Evolutionary conservation across 2,113 vertebrate species (phyloP), one percentile per base, ranked within the genome.

Genomic region (Otolemur garnettii): DNA sequence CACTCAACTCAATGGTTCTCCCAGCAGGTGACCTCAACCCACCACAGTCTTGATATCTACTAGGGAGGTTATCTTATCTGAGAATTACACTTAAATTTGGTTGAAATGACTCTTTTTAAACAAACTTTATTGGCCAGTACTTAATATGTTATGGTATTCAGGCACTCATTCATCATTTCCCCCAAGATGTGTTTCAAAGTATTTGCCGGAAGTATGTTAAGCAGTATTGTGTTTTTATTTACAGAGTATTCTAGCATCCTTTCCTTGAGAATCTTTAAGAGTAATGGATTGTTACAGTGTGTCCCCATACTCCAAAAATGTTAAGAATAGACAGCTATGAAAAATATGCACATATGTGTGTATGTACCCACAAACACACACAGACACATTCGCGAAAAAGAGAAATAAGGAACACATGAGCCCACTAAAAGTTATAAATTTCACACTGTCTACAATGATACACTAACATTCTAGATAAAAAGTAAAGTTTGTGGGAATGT

Each of bases 71-170:
- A 86, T 81, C 64, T 95, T 77, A 24, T 81, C 88, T 83, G 33
- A 64, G 68, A 90, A 69, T 94, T 24, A 84, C 35, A 80, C 11
- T 38, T 74, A 66, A 68, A 50, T 83, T 53, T 42, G 42, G 42
- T n/a, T 68, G 50, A 92, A 45, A 45, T 82, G 85, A 66, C 55
- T 68, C 60, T 87, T 66, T 35, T 38, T 64, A 93, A 90, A 38
- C 64, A 90, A 78, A 33, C 33, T 80, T 28, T 24, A 22, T 55
- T 81, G 38, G 24, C 15, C 50, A 66, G n/a, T 74, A 38, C 50
- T 55, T 62, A 55, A n/a, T 60, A 7, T 13, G 21, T 69, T 62
- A 59, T 12, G 12, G 7, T 17, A 79, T 78, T 55, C 79, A 79
- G 2, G 12, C 53, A 74, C 38, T 30, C 38, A 64, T 38, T 86